phyloP scores from a whole-genome alignment of 2,113 vertebrate species.

The Cryptomyrus ogoouensis region DNA sequence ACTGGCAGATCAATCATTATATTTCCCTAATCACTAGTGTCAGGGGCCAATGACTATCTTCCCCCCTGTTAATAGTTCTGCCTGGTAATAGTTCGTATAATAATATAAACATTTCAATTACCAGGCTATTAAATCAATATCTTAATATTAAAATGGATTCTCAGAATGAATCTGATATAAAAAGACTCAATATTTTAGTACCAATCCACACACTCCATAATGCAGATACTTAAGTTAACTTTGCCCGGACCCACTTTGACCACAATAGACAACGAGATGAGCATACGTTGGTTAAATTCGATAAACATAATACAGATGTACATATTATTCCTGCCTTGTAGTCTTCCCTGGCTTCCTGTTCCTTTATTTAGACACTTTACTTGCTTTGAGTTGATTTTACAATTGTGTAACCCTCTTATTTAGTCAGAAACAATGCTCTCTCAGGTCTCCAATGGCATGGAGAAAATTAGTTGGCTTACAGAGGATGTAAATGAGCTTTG shows the following conservation, averaged over 20 bases:
- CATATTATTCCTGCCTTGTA: background rate
- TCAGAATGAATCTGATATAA: background rate
- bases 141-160: background rate
- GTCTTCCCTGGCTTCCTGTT: background rate
- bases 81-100: background rate
- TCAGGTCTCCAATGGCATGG: background rate
- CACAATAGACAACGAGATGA: background rate
- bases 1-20: background rate
- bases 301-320: background rate
- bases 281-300: background rate
- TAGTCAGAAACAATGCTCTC: too few species aligned
- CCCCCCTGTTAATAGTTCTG: background rate
- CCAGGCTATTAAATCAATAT: background rate
- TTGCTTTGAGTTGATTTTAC: background rate
- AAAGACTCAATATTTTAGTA: background rate
- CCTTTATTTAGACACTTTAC: background rate
- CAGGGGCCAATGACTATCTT: background rate
- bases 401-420: too few species aligned
- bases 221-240: background rate
- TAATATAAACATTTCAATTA: background rate
- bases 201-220: background rate
- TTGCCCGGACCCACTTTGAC: background rate
- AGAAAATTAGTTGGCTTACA: background rate
- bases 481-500: background rate
- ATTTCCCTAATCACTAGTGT: background rate